Conservation (phyloP, 2,113 vertebrate species). For the Phainopepla nitens region DNA sequence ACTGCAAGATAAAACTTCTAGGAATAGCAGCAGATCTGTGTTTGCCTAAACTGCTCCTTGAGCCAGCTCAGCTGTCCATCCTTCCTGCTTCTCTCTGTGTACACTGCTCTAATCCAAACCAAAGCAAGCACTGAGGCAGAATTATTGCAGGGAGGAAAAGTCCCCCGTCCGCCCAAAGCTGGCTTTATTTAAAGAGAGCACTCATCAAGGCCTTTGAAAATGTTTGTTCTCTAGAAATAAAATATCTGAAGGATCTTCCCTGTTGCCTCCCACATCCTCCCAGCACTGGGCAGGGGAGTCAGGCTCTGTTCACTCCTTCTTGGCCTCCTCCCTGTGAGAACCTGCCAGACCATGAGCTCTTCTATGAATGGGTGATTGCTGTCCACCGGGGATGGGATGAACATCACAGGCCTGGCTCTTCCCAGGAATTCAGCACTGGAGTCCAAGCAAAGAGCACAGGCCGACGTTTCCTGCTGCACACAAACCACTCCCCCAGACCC, state of each 20-base stretch:
- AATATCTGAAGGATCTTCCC: constrained; percentile 26
- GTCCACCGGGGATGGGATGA: constrained; percentile 13
- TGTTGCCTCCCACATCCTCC: constrained; percentile 18
- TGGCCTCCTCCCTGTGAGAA: neutral
- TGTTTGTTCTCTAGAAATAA: constrained; percentile 42
- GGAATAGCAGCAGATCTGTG: neutral
- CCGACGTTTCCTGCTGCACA: neutral
- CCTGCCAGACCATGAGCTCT: constrained; percentile 40
- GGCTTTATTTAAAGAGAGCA: neutral
- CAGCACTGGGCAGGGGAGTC: neutral
- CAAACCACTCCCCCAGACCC: constrained; percentile 23
- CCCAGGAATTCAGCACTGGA: constrained; percentile 27
- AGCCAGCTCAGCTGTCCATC: neutral
- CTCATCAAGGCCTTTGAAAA: constrained; percentile 25
- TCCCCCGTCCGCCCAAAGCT: neutral
- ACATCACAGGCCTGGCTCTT: constrained; percentile 43
- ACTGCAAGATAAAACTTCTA: neutral
- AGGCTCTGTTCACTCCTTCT: constrained; percentile 13
- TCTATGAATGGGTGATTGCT: constrained; percentile 45
- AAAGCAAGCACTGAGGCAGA: neutral
- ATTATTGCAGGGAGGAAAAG: neutral
- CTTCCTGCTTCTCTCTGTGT: neutral
- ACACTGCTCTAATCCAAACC: neutral
- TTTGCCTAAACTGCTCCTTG: neutral
- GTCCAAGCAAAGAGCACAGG: constrained; percentile 7